Evolutionary conservation across 2,797 vertebrate species (phyloP).

Genomic region (Gymnocypris eckloni): DNA sequence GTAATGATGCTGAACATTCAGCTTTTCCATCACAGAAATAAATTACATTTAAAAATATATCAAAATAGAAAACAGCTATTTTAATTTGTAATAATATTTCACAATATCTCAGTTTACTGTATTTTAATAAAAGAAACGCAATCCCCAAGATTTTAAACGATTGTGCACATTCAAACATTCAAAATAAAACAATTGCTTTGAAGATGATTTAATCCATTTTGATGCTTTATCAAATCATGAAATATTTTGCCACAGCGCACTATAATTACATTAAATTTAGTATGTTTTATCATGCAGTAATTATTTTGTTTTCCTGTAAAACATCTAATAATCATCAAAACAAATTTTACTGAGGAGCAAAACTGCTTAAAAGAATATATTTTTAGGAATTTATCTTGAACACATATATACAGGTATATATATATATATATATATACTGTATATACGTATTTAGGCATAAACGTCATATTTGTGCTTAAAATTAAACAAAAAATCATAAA

Average conservation of each 20-base stretch:
- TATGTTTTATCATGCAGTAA: background rate
- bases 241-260: background rate
- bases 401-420: too few relatives aligned
- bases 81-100: background rate
- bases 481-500: background rate
- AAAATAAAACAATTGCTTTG: background rate
- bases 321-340: background rate
- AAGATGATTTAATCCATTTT: background rate
- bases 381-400: background rate
- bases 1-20: background rate
- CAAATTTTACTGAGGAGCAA: background rate
- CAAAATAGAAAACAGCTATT: background rate
- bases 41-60: background rate
- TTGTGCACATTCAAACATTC: background rate
- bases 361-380: background rate
- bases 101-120: background rate
- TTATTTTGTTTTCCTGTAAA: background rate
- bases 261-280: background rate
- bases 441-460: background rate
- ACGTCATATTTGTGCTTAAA: background rate
- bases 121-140: background rate
- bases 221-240: background rate
- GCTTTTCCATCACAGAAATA: conserved; percentile 10
- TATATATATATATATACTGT: background rate
- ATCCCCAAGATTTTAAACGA: background rate